These are phyloP conservation scores for Conus betulinus DNA, from an alignment of 1,140 invertebrate species.

Conservation along the genomic window DNA sequence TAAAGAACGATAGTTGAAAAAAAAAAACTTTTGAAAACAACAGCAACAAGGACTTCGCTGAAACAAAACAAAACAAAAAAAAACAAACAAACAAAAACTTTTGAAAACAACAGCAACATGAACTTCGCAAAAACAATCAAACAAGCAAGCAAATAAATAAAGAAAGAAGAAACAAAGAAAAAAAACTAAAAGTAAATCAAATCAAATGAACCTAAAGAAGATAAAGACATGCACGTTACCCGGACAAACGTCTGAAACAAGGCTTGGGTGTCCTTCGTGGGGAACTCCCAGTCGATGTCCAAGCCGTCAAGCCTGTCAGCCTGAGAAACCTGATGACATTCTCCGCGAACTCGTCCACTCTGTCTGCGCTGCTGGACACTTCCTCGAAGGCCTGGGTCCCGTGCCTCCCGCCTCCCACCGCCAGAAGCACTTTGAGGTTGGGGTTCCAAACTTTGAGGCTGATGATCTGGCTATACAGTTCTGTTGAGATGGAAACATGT, in stretches of 20 bases:
- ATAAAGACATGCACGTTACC: background rate
- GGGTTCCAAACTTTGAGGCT: slow-evolving; percentile 91
- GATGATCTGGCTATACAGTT: background rate
- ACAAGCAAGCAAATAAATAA: no score
- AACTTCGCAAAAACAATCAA: no score
- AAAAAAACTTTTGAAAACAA: no score
- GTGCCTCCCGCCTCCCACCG: slow-evolving; percentile 95
- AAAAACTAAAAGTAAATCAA: background rate
- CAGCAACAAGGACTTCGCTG: no score
- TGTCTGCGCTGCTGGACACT: slow-evolving; percentile 67
- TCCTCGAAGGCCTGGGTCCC: slow-evolving; percentile 91
- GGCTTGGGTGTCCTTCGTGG: slow-evolving; percentile 78
- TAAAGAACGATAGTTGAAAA: no score
- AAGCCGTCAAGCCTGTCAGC: slow-evolving; percentile 93
- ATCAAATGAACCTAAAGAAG: background rate
- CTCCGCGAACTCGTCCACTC: background rate
- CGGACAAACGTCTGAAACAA: background rate
- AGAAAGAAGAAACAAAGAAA: no score
- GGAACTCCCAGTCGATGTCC: slow-evolving; percentile 97
- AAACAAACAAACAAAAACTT: no score
- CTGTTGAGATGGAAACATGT: background rate
- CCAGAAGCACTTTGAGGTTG: slow-evolving; percentile 90
- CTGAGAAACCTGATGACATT: slow-evolving; percentile 77
- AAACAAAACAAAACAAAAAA: no score
- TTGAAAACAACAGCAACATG: no score